Percentiles rank a stretch among this genome's conserved stretches.
phyloP scores from a whole-genome alignment of 1,140 invertebrate genomes.

The Epicauta chinensis region DNA sequence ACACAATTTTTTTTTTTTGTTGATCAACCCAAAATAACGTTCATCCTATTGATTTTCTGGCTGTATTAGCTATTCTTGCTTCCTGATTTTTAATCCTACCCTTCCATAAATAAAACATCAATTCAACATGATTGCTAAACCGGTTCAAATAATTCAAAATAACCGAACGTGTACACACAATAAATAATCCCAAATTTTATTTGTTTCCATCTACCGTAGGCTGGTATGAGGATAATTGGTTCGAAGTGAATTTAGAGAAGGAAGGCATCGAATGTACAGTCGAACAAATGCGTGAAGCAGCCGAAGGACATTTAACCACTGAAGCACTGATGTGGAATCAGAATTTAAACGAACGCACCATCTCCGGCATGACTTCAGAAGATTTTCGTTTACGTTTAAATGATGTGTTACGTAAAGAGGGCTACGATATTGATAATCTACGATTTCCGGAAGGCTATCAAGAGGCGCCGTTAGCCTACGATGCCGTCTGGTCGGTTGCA shows the following conservation, averaged over 20 bases:
- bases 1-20: no score
- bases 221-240: slow-evolving; percentile 99
- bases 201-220: slow-evolving; percentile 48
- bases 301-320: slow-evolving; percentile 96
- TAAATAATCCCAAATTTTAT: background rate
- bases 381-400: slow-evolving; percentile 74
- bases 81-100: no score
- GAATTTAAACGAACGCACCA: slow-evolving; percentile 78
- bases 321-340: slow-evolving; percentile 98
- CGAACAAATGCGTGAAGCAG: slow-evolving; percentile 87
- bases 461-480: slow-evolving; percentile 96
- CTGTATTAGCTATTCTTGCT: no score
- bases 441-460: slow-evolving; percentile 91
- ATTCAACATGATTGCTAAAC: no score
- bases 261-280: slow-evolving; percentile 88
- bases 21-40: no score
- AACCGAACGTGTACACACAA: background rate
- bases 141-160: background rate
- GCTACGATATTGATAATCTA: slow-evolving; percentile 75
- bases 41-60: no score
- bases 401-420: slow-evolving; percentile 65
- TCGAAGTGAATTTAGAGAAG: slow-evolving; percentile 78
- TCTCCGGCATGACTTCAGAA: slow-evolving; percentile 85
- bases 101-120: no score
- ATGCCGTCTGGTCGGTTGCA: slow-evolving; percentile 97